Evolutionary conservation across 2,113 vertebrate genomes (phyloP).

Genomic region (Toxotes jaculatrix): DNA sequence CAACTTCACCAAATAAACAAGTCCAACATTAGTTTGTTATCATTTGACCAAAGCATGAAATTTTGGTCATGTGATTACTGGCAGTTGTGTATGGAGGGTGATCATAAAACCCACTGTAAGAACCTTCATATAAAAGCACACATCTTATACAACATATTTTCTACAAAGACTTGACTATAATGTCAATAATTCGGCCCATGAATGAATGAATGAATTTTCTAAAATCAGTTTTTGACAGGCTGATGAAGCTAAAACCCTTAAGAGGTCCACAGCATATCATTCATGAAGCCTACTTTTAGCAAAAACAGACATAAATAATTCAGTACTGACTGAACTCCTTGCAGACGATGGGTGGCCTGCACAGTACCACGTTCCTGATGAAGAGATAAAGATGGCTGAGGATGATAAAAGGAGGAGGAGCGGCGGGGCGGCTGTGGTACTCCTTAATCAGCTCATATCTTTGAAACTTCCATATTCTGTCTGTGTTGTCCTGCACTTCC

Average conservation of each 20-base stretch:
- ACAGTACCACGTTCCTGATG: conserved; percentile 78
- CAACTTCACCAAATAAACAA: no score
- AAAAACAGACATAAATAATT: not conserved
- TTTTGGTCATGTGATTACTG: no score
- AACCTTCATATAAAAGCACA: no score
- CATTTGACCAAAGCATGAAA: no score
- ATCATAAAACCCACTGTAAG: no score
- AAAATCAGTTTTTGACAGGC: not conserved
- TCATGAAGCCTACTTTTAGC: not conserved
- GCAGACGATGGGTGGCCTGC: conserved; percentile 48
- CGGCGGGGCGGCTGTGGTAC: conserved; percentile 90
- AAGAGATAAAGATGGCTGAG: conserved; percentile 91
- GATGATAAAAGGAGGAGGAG: conserved; percentile 93
- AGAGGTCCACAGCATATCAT: not conserved
- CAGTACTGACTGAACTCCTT: conserved; percentile 88
- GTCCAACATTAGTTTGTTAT: no score
- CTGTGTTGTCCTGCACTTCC: conserved; percentile 95
- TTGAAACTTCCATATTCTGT: conserved; percentile 98
- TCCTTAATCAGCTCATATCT: conserved; percentile 94
- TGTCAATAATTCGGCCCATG: not conserved
- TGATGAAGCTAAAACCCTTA: not conserved
- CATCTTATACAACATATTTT: no score
- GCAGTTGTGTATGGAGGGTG: no score
- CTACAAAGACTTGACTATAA: not conserved
- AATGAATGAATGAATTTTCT: not conserved